These are phyloP conservation scores for Furcula furcula DNA, from an alignment of 2,888 invertebrate species.

Conservation along the genomic window DNA sequence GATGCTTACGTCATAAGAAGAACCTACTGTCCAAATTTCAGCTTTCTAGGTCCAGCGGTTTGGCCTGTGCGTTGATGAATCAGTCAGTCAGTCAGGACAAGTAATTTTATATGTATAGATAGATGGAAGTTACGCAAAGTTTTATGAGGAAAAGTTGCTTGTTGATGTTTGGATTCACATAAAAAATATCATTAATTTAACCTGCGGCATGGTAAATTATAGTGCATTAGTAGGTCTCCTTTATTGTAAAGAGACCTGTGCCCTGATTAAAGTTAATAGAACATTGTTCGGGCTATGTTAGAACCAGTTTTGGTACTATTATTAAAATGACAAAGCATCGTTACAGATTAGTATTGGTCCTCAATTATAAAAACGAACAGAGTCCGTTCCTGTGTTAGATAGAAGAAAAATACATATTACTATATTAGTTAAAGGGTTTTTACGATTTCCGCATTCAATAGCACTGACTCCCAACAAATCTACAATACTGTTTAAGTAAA, in stretches of 20 bases:
- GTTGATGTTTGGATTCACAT: conserved; percentile 23
- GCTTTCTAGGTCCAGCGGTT: too few relatives aligned
- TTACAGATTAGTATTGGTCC: too few relatives aligned
- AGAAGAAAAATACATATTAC: conserved; percentile 1
- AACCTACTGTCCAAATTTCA: too few relatives aligned
- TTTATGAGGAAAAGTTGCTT: conserved; percentile 30
- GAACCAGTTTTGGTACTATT: too few relatives aligned
- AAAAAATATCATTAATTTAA: conserved; percentile 22
- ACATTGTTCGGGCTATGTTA: conserved; percentile 2
- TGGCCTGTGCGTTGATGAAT: too few relatives aligned
- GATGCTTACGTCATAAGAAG: too few relatives aligned
- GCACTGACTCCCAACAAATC: not conserved
- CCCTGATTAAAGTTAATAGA: conserved; percentile 16
- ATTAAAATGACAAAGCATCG: too few relatives aligned
- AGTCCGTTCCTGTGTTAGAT: not conserved
- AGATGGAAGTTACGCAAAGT: conserved; percentile 31
- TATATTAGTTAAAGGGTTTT: not conserved
- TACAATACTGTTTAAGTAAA: too few relatives aligned
- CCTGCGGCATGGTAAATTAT: conserved; percentile 11
- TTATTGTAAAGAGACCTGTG: not conserved
- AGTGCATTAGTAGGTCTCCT: conserved; percentile 2
- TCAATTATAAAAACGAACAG: too few relatives aligned
- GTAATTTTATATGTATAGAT: too few relatives aligned
- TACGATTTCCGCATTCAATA: not conserved
- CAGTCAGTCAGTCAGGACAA: too few relatives aligned